These are phyloP conservation scores for Hypselothyrea guttata DNA, from an alignment of 2,888 invertebrate species.

Conservation along the genomic window DNA sequence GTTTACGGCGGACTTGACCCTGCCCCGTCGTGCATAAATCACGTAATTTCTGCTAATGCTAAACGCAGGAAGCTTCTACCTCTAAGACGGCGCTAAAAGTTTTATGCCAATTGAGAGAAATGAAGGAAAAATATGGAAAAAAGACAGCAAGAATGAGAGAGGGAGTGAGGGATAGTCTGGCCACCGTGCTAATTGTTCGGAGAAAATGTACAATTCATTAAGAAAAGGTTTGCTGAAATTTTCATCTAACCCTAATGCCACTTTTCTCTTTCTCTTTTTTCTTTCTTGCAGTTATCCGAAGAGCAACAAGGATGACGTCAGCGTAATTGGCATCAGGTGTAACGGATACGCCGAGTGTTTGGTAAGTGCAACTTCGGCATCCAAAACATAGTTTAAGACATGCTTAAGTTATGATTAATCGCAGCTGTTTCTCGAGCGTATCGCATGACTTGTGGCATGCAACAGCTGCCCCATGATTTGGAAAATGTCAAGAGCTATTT, in stretches of 20 bases:
- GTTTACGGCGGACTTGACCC: conserved; percentile 11
- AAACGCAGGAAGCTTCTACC: conserved; percentile 4
- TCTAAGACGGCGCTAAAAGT: conserved; percentile 37
- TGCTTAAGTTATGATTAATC: conserved; percentile 1
- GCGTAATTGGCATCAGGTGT: conserved; percentile 65
- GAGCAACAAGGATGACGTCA: conserved; percentile 64
- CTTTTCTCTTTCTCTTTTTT: conserved; percentile 11
- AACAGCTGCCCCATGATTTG: conserved; percentile 28
- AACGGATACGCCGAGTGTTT: conserved; percentile 46
- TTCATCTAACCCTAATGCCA: conserved; percentile 13
- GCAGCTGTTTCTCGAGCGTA: conserved; percentile 28
- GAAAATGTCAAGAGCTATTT: conserved; percentile 12
- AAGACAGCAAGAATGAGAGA: not conserved
- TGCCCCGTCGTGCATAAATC: conserved; percentile 17
- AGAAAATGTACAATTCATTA: conserved; percentile 21
- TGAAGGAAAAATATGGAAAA: no score
- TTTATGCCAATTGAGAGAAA: conserved; percentile 19
- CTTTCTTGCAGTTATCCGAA: conserved; percentile 71
- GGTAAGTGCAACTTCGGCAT: conserved; percentile 58
- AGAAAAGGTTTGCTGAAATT: conserved; percentile 9
- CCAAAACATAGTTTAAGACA: not conserved
- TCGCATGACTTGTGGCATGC: conserved; percentile 39
- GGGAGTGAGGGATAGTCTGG: not conserved
- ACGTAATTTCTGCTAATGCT: conserved; percentile 31
- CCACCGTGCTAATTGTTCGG: conserved; percentile 31